Base-by-base conservation (phyloP, 2,797 vertebrate genomes). In the Leptodactylus fallax region DNA sequence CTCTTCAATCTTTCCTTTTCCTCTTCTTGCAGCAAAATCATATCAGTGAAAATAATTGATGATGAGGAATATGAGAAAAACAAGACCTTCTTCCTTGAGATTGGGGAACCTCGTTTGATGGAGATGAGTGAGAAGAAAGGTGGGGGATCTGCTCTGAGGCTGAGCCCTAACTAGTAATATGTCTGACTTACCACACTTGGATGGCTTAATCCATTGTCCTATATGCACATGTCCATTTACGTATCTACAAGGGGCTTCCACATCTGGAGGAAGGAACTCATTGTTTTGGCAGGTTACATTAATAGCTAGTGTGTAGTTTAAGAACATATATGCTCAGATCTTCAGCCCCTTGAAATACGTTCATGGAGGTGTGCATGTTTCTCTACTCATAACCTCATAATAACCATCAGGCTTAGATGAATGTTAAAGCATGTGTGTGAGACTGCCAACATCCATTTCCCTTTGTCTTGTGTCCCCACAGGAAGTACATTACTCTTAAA, bases 121-220 rank as follows among this genome's bases (percentile, higher is more conserved):
- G 98, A 99, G 95, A 99, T 98, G 98, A 99, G 97, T 97, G 95
- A 96, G 94, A 97, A 96, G 96, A 99, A 99, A 99, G 98, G 98
- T 99, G 97, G 96, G 96, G 94, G 63, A 92, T 92, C 83, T 91
- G 93, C 93, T 93, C 91, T 61, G 89, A 92, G 92, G 94, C 93
- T 90, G 90, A 93, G 93, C 91, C 91, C 93, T 93, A 91, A 91
- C 92, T 91, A 90, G 92, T 83, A 83, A 91, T 93, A 91, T 90
- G 92, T 95, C 93, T 94, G 94, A 94, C 93, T 91, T 89, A 92
- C 94, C 93, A 90, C 93, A 94, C 94, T 93, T 91, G 93, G 93
- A 93, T 92, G 92, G 93, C 94, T 92, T 92, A 92, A 93, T 92
- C 91, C 90, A 8, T 55, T 93, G 91, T 81, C 90, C 87, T 82